phyloP scores from a whole-genome alignment of 1,140 invertebrate species.

The Nomia melanderi region DNA sequence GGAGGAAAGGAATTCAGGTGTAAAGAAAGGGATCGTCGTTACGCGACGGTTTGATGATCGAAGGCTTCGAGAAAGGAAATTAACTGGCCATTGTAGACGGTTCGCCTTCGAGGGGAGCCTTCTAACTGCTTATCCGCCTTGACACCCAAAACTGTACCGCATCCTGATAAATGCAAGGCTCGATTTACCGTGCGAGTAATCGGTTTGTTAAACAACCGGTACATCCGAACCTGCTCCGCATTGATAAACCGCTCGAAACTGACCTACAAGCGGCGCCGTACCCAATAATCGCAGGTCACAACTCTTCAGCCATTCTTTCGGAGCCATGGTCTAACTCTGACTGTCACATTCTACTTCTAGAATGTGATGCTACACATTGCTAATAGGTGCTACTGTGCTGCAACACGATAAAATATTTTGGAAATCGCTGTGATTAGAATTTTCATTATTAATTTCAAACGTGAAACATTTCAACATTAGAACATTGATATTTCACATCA shows the following conservation, averaged over 20 bases:
- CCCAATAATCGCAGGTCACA: no score
- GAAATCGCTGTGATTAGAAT: no score
- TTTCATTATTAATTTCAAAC: no score
- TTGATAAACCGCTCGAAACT: slow-evolving; percentile 45
- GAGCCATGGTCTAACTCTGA: slow-evolving; percentile 20
- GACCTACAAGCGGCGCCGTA: slow-evolving; percentile 33
- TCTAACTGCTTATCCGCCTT: slow-evolving; percentile 31
- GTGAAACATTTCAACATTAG: no score
- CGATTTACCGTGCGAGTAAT: slow-evolving; percentile 37
- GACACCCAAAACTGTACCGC: slow-evolving; percentile 50
- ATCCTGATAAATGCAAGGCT: slow-evolving; percentile 52
- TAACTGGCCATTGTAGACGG: not conserved
- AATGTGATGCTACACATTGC: no score
- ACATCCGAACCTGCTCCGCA: slow-evolving; percentile 40
- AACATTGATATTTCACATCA: no score
- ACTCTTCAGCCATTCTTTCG: slow-evolving; percentile 10
- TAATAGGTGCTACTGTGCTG: no score
- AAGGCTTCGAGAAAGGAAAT: slow-evolving; percentile 31
- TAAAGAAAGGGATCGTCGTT: not conserved
- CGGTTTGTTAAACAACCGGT: slow-evolving; percentile 52
- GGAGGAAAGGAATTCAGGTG: no score
- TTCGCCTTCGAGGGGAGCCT: not conserved
- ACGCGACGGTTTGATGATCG: not conserved
- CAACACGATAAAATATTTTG: no score
- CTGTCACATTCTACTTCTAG: slow-evolving; percentile 26